phyloP scores from a whole-genome alignment of 2,888 invertebrate species.

The Litoditis marina region DNA sequence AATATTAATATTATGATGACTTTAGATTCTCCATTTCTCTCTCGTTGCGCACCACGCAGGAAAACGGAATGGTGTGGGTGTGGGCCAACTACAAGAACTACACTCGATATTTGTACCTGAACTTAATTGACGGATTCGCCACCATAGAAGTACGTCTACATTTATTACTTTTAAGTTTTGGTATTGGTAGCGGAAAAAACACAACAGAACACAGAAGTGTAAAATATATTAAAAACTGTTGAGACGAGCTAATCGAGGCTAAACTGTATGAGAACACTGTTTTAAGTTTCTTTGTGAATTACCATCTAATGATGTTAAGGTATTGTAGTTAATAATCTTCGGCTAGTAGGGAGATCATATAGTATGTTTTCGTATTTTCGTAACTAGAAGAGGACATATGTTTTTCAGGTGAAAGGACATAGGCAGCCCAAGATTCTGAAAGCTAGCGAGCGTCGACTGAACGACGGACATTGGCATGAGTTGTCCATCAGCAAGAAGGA shows the following conservation, averaged over 20 bases:
- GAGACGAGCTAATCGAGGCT: no score
- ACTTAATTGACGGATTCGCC: slow-evolving; percentile 52
- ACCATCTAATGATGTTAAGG: no score
- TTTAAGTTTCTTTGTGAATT: no score
- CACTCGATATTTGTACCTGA: slow-evolving; percentile 52
- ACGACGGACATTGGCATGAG: slow-evolving; percentile 59
- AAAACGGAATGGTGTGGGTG: slow-evolving; percentile 56
- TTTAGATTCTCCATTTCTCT: slow-evolving; percentile 49
- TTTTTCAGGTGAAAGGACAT: slow-evolving; percentile 45
- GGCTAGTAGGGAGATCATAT: no score
- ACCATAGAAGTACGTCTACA: slow-evolving; percentile 36
- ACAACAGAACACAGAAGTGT: no score
- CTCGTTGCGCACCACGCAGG: slow-evolving; percentile 38
- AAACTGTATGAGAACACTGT: no score
- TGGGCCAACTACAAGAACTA: slow-evolving; percentile 60
- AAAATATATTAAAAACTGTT: no score
- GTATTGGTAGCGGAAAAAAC: no score
- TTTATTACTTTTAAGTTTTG: no score
- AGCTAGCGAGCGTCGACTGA: slow-evolving; percentile 32
- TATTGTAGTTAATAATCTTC: no score
- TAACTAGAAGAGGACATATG: background rate
- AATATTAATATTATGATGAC: no score
- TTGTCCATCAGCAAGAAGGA: slow-evolving; percentile 42
- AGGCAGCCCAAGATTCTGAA: slow-evolving; percentile 46
- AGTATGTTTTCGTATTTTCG: no score